Conservation (phyloP, 2,888 invertebrate species). For the Notocelia uddmanniana region DNA sequence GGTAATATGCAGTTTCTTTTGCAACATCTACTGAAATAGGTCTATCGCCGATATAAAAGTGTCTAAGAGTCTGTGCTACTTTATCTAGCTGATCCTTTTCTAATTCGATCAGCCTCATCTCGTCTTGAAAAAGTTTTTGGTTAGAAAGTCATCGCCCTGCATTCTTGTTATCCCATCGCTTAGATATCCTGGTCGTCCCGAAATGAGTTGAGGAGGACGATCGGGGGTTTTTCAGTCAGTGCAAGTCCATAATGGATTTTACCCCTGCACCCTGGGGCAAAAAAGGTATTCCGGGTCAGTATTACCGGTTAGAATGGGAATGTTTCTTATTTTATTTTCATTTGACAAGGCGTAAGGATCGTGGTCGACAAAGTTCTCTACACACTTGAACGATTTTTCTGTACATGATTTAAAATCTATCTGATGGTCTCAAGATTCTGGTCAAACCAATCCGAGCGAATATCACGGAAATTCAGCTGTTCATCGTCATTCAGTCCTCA, state of each 20-base stretch:
- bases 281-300: slow-evolving; percentile 67
- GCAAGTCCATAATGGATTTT: too few relatives aligned
- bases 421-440: too few relatives aligned
- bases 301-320: slow-evolving; percentile 75
- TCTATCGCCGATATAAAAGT: slow-evolving; percentile 76
- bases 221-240: too few relatives aligned
- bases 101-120: slow-evolving; percentile 66
- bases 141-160: slow-evolving; percentile 61
- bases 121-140: slow-evolving; percentile 67
- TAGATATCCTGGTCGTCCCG: too few relatives aligned
- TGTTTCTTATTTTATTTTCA: slow-evolving; percentile 66
- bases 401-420: slow-evolving; percentile 71
- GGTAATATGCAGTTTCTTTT: slow-evolving; percentile 64
- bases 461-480: too few relatives aligned
- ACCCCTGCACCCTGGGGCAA: too few relatives aligned
- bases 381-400: slow-evolving; percentile 74
- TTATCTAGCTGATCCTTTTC: slow-evolving; percentile 59
- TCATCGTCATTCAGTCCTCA: too few relatives aligned
- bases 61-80: slow-evolving; percentile 63
- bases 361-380: slow-evolving; percentile 71
- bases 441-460: too few relatives aligned
- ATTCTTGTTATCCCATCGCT: slow-evolving; percentile 41
- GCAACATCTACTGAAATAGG: slow-evolving; percentile 60
- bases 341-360: slow-evolving; percentile 72
- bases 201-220: too few relatives aligned